phyloP scores from a whole-genome alignment of 2,888 invertebrate species.

The Leistus spinibarbis region DNA sequence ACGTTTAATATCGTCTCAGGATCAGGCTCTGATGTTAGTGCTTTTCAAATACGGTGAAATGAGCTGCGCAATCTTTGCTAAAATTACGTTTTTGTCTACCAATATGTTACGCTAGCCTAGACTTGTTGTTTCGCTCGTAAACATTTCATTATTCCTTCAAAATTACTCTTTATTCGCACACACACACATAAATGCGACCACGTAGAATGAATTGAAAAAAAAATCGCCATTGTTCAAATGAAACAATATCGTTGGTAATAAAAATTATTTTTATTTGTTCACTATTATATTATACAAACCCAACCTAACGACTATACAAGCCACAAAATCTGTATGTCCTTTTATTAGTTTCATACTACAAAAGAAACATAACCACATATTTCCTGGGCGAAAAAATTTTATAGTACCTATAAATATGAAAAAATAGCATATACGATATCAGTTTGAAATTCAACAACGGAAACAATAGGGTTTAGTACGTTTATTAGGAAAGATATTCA shows the following conservation, averaged over 20 bases:
- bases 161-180: neutral
- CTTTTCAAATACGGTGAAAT: constrained; percentile 14
- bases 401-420: too few species aligned
- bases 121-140: neutral
- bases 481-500: too few species aligned
- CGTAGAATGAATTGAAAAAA: neutral
- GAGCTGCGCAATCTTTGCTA: neutral
- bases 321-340: too few species aligned
- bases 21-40: neutral
- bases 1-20: neutral
- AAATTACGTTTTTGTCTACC: constrained; percentile 13
- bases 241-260: neutral
- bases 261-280: neutral
- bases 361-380: too few species aligned
- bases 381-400: too few species aligned
- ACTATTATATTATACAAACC: neutral
- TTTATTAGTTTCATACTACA: too few species aligned
- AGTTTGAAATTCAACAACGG: too few species aligned
- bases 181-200: neutral
- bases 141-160: neutral
- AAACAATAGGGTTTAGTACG: too few species aligned
- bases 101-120: neutral
- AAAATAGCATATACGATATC: too few species aligned
- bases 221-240: neutral
- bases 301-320: too few species aligned